phyloP scores from a whole-genome alignment of 2,888 invertebrate species.

The Cylloceria caligata region DNA sequence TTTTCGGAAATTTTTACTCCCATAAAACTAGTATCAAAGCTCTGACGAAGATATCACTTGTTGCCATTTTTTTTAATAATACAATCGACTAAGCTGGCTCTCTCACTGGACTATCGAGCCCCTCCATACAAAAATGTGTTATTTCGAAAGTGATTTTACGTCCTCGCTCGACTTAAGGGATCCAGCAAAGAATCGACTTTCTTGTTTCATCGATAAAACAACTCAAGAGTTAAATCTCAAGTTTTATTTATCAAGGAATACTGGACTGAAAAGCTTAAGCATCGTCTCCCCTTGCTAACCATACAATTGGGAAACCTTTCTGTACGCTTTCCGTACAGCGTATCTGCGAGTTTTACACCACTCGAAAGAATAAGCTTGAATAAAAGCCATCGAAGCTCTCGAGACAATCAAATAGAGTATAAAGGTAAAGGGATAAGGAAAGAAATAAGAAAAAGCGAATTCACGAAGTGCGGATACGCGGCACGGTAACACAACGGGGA shows the following conservation, averaged over 20 bases:
- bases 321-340: background rate
- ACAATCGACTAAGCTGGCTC: background rate
- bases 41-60: too few species aligned
- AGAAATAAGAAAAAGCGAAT: constrained; percentile 27
- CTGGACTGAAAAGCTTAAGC: constrained; percentile 2
- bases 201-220: background rate
- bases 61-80: background rate
- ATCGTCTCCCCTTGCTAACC: background rate
- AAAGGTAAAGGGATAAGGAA: constrained; percentile 21
- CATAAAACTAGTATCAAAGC: too few species aligned
- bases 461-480: constrained; percentile 16
- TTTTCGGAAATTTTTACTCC: too few species aligned
- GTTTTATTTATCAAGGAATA: background rate
- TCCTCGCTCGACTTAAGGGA: background rate
- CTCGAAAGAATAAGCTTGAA: constrained; percentile 24
- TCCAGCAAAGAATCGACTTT: background rate
- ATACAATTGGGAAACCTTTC: background rate
- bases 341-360: constrained; percentile 5
- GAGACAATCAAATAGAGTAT: constrained; percentile 10
- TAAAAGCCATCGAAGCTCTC: constrained; percentile 9
- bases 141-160: background rate
- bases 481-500: background rate
- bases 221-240: background rate
- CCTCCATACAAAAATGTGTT: background rate
- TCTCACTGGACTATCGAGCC: background rate